Base-by-base conservation (phyloP, 1,140 invertebrate genomes). In the Spodoptera frugiperda region DNA sequence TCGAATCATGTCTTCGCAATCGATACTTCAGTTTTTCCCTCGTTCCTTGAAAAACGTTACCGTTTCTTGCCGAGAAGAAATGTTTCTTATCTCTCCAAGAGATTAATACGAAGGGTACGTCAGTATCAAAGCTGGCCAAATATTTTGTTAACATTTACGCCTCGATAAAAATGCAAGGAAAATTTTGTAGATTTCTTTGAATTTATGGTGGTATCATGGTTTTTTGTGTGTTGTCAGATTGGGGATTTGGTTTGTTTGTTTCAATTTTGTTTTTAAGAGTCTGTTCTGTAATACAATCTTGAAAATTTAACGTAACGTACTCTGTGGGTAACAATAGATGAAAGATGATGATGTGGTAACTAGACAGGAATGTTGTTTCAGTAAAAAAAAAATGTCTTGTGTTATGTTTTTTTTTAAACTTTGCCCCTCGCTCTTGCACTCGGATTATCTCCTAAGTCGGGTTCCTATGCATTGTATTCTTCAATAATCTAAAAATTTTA, bases 11-110 rank as follows among this genome's bases (percentile, higher is more conserved):
- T 79, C 76, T 59, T 57, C 49, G 61, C 59, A 84, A 84, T 84
- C 82, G 80, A 84, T 82, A 78, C 82, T 82, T 67, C 65, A 82
- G 77, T 82, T 84, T 84, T 84, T 82, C 55, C 68, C 61, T 63
- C 48, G 59, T 39, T 59, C 12, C 55, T 55, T 61, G 71, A 73
- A 73, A 61, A 73, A 76, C 63, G 76, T 72, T 74, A 68, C 72
- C 79, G 55, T 78, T 81, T 78, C 67, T 70, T 75, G 70, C 76
- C 76, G 61, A 54, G 74, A 80, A 79, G 71, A 63, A 78, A 81
- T 74, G 80, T 61, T 76, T 44, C 75, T 82, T 82, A 82, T 77
- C 80, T 77, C 70, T 59, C 48, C 51, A 63, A n/a, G 61, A 82
- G 80, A 82, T 82, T 79, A 82, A 79, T 82, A 74, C 76, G 46